Base-by-base conservation (phyloP, 1,140 invertebrate species). In the Heliconius eleuchia region DNA sequence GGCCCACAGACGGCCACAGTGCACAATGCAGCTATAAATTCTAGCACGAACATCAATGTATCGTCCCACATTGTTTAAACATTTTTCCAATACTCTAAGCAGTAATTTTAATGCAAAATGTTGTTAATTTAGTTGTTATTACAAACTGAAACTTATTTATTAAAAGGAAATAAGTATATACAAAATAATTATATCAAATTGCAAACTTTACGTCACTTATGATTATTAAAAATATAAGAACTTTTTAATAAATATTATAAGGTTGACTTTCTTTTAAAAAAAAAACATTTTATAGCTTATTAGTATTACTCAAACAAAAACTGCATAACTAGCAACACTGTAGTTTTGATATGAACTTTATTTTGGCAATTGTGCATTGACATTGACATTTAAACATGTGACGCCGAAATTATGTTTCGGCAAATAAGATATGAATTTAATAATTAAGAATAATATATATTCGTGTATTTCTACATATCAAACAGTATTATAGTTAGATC, bases 1-100 rank as follows among this genome's bases (percentile, higher is more conserved):
- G 92, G 92, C 9, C 91, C 91, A 71, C 92, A 94, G 3, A 92
- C 77, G 39, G 89, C 91, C 19, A 94, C 88, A 37, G 91, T 91
- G 71, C 91, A 94, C 13, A 92, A 39, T 46, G 91, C 92, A 66
- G 89, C 91, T 52, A 91, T 77, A 77, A 94, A 89, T 70, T 94
- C 91, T 11, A 92, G 30, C 46, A 93, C 70, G 75, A 94, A 88
- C 91, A 94, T 94, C 18, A 87, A 87, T 80, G 80, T 75, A 55
- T 94, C 88, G 86, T 83, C 84, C 89, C 89, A 93, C 91, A 90
- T 92, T 75, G 11, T 70, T 60, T 71, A 19, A 27, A 50, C 52
- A 77, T 34, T 70, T 72, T 30, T 27, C 19, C 71, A 16, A 66
- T 27, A 30, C 13, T 66, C 7, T 11, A 27, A 16, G 11, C n/a